These are phyloP conservation scores for Squalus acanthias DNA, from an alignment of 2,797 vertebrate species.

Conservation along the genomic window DNA sequence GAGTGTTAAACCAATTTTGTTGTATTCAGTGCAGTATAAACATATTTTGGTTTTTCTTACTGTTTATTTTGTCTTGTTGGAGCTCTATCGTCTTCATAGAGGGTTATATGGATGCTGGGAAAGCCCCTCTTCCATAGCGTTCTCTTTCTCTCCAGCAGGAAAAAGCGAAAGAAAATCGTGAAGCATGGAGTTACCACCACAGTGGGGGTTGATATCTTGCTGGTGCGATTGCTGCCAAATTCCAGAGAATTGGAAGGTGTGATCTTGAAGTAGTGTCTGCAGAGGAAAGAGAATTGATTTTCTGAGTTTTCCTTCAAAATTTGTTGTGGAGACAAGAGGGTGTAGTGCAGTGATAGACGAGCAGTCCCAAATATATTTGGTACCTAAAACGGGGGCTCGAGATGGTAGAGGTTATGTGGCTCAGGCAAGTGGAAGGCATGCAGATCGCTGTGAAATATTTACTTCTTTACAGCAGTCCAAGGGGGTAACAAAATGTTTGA, in stretches of 20 bases:
- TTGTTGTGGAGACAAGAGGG: neutral
- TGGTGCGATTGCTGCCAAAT: neutral
- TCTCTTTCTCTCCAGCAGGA: neutral
- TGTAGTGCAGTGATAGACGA: neutral
- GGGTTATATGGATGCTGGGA: neutral
- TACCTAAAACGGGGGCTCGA: neutral
- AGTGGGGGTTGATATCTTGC: neutral
- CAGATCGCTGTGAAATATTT: neutral
- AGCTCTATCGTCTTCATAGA: neutral
- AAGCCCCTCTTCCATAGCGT: neutral
- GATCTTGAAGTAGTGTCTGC: neutral
- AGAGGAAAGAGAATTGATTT: neutral
- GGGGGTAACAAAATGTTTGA: neutral
- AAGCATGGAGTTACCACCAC: neutral
- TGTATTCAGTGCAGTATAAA: neutral
- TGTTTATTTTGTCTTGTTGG: neutral
- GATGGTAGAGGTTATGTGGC: neutral
- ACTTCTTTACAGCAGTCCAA: neutral
- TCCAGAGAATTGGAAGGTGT: neutral
- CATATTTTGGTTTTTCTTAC: neutral
- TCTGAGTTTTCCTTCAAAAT: neutral
- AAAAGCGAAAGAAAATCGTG: neutral
- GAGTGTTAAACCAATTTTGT: neutral
- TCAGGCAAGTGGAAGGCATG: neutral
- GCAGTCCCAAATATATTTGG: neutral